Evolutionary conservation across 1,140 invertebrate genomes (phyloP).

Genomic region (Bombus consobrinus): DNA sequence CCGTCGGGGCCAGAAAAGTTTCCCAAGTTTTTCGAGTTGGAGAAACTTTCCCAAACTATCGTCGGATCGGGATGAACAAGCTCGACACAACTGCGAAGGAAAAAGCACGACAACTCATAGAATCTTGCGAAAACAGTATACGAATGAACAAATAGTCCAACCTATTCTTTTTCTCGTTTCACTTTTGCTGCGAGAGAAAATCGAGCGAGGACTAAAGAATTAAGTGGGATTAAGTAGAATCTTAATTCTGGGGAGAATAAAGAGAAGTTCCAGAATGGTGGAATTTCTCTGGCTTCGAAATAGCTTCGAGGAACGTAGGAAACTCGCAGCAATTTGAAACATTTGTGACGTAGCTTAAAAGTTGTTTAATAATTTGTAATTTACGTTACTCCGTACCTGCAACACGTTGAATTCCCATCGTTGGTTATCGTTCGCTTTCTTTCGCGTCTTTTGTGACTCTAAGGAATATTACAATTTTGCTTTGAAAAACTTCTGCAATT

Average conservation of each 20-base stretch:
- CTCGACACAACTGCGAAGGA: neutral
- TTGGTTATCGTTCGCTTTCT: neutral
- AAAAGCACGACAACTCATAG: neutral
- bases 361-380: constrained; percentile 1
- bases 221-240: neutral
- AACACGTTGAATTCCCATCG: constrained; percentile 7
- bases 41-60: neutral
- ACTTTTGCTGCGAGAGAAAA: neutral
- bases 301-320: neutral
- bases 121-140: neutral
- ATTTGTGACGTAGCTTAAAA: neutral
- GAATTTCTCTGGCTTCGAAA: neutral
- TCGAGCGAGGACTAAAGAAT: neutral
- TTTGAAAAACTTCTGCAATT: neutral
- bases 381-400: neutral
- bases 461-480: neutral
- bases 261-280: neutral
- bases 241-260: neutral
- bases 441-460: neutral
- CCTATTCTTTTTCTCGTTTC: neutral
- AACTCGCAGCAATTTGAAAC: neutral
- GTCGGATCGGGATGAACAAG: neutral
- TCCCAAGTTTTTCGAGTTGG: neutral
- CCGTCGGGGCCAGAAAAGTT: neutral
- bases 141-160: neutral